A percentile compares a stretch with the other conserved stretches of the same genome.
phyloP scores from a whole-genome alignment of 2,888 invertebrate species.

The Cryptophagus acutangulus region DNA sequence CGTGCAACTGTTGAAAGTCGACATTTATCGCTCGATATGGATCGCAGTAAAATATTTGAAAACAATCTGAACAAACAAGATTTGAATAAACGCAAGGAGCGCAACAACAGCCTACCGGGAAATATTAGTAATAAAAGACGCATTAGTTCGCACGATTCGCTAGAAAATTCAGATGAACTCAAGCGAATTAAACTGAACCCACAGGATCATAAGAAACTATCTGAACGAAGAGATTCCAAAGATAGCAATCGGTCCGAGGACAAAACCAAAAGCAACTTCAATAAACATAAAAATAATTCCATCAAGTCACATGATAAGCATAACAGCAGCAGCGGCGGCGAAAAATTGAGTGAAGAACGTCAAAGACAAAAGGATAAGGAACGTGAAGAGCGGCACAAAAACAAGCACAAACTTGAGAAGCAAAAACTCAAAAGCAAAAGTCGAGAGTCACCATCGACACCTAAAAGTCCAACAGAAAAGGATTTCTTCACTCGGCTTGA shows the following conservation, averaged over 20 bases:
- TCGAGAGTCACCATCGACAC: conserved; percentile 33
- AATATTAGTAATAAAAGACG: conserved; percentile 67
- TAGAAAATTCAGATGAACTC: conserved; percentile 53
- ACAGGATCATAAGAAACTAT: conserved; percentile 49
- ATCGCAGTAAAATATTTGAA: conserved; percentile 36
- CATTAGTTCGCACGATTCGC: conserved; percentile 71
- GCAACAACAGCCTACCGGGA: conserved; percentile 60
- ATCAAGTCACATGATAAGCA: conserved; percentile 48
- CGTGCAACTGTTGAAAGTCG: conserved; percentile 40
- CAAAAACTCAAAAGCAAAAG: conserved; percentile 41
- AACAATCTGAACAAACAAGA: conserved; percentile 29
- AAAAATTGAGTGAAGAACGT: conserved; percentile 29
- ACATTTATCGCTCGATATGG: conserved; percentile 51
- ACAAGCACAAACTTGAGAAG: conserved; percentile 39
- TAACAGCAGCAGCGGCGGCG: conserved; percentile 35
- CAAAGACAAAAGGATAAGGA: conserved; percentile 42
- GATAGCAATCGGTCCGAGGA: conserved; percentile 51
- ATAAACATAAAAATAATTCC: conserved; percentile 49
- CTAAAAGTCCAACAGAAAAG: conserved; percentile 47
- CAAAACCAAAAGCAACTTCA: conserved; percentile 44
- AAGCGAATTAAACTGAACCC: conserved; percentile 60
- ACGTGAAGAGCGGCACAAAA: conserved; percentile 41
- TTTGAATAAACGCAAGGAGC: conserved; percentile 54
- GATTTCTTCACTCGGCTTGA: conserved; percentile 58
- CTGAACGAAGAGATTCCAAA: conserved; percentile 67